These are phyloP conservation scores for Phocoena phocoena DNA, from an alignment of 2,113 vertebrate genomes.

Conservation along the genomic window DNA sequence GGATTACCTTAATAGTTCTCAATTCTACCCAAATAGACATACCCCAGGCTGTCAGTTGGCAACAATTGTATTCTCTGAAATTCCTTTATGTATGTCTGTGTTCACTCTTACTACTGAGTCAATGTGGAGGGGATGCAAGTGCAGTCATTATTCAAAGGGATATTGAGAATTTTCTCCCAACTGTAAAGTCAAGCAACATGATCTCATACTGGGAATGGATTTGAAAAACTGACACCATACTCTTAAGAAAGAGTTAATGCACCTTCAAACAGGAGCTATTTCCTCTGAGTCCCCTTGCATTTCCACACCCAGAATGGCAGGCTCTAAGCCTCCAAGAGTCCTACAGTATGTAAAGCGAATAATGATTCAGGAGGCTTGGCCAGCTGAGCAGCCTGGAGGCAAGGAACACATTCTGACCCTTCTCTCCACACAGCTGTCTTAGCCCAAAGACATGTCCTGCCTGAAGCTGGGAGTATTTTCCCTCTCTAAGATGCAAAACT, in stretches of 20 bases:
- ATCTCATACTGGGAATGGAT: not conserved
- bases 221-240: not conserved
- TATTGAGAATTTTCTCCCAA: not conserved
- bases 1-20: not conserved
- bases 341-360: accelerated
- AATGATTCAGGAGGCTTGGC: not conserved
- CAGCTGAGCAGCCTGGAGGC: not conserved
- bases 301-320: not conserved
- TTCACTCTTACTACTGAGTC: not conserved
- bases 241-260: not conserved
- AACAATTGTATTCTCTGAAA: not conserved
- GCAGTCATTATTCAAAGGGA: not conserved
- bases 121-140: not conserved
- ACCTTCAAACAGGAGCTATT: not conserved
- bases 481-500: not conserved
- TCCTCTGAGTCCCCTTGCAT: not conserved
- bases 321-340: not conserved
- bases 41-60: not conserved
- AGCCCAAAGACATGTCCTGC: not conserved
- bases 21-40: not conserved
- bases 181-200: not conserved
- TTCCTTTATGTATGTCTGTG: not conserved
- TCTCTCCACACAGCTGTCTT: not conserved
- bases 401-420: not conserved
- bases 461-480: not conserved